phyloP scores from a whole-genome alignment of 2,888 invertebrate genomes.

The Tethea ocularis region DNA sequence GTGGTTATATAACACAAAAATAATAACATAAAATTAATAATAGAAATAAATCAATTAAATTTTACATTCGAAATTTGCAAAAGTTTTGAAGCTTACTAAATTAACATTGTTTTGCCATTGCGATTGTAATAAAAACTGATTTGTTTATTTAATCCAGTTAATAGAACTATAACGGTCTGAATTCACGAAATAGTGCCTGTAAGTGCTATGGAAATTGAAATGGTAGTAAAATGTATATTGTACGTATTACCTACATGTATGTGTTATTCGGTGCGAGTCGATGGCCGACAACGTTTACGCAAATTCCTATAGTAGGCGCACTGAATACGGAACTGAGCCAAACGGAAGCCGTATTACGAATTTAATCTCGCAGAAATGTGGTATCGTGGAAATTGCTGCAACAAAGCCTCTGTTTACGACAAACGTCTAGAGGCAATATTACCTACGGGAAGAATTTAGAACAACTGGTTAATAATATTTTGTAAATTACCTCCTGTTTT shows the following conservation, averaged over 20 bases:
- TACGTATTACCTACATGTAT: constrained; percentile 14
- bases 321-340: constrained; percentile 65
- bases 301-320: constrained; percentile 61
- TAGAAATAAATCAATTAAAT: no score
- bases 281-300: constrained; percentile 36
- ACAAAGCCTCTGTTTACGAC: constrained; percentile 73
- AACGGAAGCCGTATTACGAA: constrained; percentile 75
- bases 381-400: constrained; percentile 75
- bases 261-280: constrained; percentile 32
- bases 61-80: no score
- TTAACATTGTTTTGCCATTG: neutral
- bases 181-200: neutral
- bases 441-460: constrained; percentile 54
- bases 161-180: neutral
- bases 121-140: neutral
- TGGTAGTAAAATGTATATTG: constrained; percentile 9
- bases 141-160: neutral
- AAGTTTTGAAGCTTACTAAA: no score
- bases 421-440: constrained; percentile 57
- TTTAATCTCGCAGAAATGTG: constrained; percentile 81
- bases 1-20: no score
- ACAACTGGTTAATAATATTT: constrained; percentile 50
- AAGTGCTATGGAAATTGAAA: constrained; percentile 9
- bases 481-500: constrained; percentile 21
- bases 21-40: no score